Base-by-base conservation (phyloP, 2,888 invertebrate species). In the Amphipoea lucens region DNA sequence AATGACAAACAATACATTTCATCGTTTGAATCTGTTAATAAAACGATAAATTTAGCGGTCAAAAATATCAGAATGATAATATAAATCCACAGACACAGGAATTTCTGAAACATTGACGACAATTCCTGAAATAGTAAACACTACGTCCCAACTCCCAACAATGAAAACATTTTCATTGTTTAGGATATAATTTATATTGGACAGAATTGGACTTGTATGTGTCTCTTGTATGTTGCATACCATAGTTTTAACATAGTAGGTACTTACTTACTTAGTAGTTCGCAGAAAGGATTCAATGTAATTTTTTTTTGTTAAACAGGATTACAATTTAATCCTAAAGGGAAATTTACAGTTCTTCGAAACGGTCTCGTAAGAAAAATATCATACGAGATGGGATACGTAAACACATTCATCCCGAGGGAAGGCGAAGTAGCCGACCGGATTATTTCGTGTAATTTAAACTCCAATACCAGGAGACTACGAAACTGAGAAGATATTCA, bases 391-490 rank as follows among this genome's bases (percentile, higher is more conserved):
- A 90, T 89, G 82, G 87, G 89, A 87, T 88, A 88, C 83, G 87
- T 89, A 90, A 93, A 91, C 92, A 90, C 92, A 93, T 92, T 92
- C 88, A 92, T 93, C 93, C 92, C 93, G 72, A 78, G 92, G 92
- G 93, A 94, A 87, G 81, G 90, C 90, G 86, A 88, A 91, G 91
- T 91, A 91, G 89, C 92, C 92, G 93, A 89, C 90, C 90, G 94
- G 94, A 95, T 95, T 95, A 95, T 95, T 95, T 96, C 94, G 92
- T 94, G 95, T 95, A 95, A 96, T 95, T 95, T 94, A 94, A 94
- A 94, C 94, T 93, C 92, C 92, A 92, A 93, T 95, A 95, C 95
- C 93, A 94, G 93, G 95, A 94, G 94, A 94, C 93, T 93, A 95
- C 89, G 92, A 94, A 93, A 91, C 92, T 90, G 92, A 93, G 92